These are phyloP conservation scores for Machimus rusticus DNA, from an alignment of 2,888 invertebrate species.

Conservation along the genomic window DNA sequence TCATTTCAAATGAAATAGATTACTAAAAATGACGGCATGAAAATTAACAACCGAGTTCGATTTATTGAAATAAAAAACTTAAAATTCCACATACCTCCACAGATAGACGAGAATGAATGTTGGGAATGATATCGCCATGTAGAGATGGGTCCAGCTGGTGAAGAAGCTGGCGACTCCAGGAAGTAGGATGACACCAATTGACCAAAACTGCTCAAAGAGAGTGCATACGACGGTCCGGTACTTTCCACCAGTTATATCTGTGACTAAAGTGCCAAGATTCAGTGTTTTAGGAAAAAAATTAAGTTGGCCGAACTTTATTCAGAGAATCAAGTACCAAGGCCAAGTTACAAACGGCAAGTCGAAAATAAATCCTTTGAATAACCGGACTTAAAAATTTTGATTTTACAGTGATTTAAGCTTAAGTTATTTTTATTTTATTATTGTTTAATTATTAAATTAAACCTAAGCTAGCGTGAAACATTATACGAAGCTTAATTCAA, in stretches of 20 bases:
- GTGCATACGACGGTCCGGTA: slow-evolving; percentile 60
- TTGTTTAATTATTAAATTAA: too few species aligned
- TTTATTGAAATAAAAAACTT: neutral
- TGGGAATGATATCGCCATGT: slow-evolving; percentile 64
- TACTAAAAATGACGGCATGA: too few species aligned
- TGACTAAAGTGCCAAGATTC: slow-evolving; percentile 54
- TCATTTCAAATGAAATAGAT: too few species aligned
- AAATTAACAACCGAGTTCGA: too few species aligned
- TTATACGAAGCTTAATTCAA: too few species aligned
- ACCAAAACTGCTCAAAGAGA: slow-evolving; percentile 65
- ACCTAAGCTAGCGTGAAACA: too few species aligned
- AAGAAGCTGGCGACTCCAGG: slow-evolving; percentile 63
- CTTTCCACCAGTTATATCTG: slow-evolving; percentile 63
- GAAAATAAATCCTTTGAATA: too few species aligned
- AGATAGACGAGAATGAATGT: slow-evolving; percentile 62
- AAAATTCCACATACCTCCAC: slow-evolving; percentile 57
- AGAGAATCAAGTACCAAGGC: neutral
- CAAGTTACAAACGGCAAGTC: too few species aligned
- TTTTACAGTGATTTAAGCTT: too few species aligned
- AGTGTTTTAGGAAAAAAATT: neutral
- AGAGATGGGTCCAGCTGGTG: slow-evolving; percentile 63
- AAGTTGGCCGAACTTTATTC: neutral
- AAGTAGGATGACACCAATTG: slow-evolving; percentile 64
- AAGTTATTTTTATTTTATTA: too few species aligned
- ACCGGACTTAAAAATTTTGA: too few species aligned